These are phyloP conservation scores for Porphyrio hochstetteri DNA, from an alignment of 2,113 vertebrate genomes.

Conservation along the genomic window DNA sequence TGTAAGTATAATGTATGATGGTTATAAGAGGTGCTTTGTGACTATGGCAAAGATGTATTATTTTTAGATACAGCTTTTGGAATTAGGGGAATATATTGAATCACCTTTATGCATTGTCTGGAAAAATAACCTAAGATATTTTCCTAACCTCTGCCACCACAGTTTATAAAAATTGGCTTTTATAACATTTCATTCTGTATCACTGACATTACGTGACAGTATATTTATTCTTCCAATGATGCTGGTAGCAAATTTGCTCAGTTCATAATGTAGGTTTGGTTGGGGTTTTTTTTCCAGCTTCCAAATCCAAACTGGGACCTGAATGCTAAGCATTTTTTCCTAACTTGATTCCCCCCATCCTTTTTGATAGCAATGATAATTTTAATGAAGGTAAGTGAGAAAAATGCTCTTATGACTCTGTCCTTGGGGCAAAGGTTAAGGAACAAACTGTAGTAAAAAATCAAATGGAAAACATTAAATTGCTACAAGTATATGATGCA, in stretches of 20 bases:
- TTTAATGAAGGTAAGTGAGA: neutral
- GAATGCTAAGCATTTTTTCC: neutral
- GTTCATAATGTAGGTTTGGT: neutral
- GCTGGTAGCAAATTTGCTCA: neutral
- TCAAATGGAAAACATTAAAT: neutral
- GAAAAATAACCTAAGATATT: neutral
- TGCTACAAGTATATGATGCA: neutral
- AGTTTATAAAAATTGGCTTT: neutral
- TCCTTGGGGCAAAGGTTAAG: neutral
- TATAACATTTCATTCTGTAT: neutral
- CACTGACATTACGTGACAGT: neutral
- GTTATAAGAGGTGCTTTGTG: neutral
- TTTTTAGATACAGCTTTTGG: neutral
- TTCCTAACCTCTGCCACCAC: neutral
- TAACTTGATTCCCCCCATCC: neutral
- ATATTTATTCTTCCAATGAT: neutral
- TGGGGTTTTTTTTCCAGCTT: neutral
- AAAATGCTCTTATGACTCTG: neutral
- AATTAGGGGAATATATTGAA: neutral
- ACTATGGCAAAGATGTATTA: neutral
- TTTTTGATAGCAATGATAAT: neutral
- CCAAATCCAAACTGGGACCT: neutral
- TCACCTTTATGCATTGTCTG: neutral
- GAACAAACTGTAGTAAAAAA: neutral
- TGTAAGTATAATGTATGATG: neutral